These are phyloP conservation scores for Lethocerus indicus DNA, from an alignment of 1,140 invertebrate genomes.

Conservation along the genomic window DNA sequence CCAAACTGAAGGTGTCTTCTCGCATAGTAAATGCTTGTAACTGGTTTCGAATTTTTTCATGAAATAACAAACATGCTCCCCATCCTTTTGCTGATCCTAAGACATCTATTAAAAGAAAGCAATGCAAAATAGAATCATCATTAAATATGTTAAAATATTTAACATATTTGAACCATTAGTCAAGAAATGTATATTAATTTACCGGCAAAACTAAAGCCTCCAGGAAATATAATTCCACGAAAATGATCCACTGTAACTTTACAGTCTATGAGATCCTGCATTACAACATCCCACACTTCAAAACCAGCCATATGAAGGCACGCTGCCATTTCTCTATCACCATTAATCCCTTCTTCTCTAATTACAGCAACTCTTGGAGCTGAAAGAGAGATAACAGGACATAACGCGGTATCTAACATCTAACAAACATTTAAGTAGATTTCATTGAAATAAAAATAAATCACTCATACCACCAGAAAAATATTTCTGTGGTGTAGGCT, in stretches of 20 bases:
- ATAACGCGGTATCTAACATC: background rate
- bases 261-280: constrained; percentile 65
- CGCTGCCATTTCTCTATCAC: constrained; percentile 95
- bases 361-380: constrained; percentile 69
- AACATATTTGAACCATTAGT: background rate
- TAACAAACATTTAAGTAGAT: background rate
- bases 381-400: constrained; percentile 13
- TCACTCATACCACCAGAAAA: background rate
- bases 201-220: constrained; percentile 95
- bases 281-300: constrained; percentile 79
- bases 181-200: constrained; percentile 14
- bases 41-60: constrained; percentile 42
- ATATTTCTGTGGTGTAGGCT: background rate
- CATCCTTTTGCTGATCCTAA: constrained; percentile 94
- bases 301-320: constrained; percentile 82
- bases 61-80: constrained; percentile 78
- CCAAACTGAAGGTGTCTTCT: constrained; percentile 80
- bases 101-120: constrained; percentile 49
- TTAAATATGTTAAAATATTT: background rate
- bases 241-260: constrained; percentile 59
- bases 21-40: constrained; percentile 53
- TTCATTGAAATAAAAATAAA: background rate
- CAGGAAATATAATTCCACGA: constrained; percentile 82
- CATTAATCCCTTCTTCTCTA: constrained; percentile 92
- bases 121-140: constrained; percentile 5